Conservation (phyloP, 1,140 invertebrate species). For the Tribolium castaneum region DNA sequence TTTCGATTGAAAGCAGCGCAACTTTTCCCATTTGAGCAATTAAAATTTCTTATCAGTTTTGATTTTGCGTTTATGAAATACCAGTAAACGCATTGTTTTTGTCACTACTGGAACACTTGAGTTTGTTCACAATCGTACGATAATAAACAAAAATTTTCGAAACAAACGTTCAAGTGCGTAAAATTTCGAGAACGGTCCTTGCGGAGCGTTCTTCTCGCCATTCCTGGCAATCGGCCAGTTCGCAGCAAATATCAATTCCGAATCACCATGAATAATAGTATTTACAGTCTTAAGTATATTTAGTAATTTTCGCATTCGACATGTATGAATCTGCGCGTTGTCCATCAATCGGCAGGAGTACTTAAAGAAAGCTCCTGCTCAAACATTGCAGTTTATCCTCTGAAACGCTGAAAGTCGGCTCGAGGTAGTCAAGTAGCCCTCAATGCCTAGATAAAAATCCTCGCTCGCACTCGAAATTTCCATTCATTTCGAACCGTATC, state of each 20-base stretch:
- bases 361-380: slow-evolving; percentile 35
- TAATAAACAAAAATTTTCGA: background rate
- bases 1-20: no score
- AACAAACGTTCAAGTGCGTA: background rate
- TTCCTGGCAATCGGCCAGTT: slow-evolving; percentile 3
- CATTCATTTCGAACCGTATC: background rate
- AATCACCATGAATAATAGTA: slow-evolving; percentile 32
- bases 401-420: slow-evolving; percentile 23
- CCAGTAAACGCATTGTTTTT: no score
- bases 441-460: slow-evolving; percentile 15
- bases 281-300: slow-evolving; percentile 40
- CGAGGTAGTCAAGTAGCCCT: slow-evolving; percentile 4
- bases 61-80: no score
- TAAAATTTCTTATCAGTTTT: background rate
- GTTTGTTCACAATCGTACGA: background rate
- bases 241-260: slow-evolving; percentile 6
- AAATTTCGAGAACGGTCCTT: background rate
- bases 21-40: no score
- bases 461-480: background rate
- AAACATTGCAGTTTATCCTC: slow-evolving; percentile 42
- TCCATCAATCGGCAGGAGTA: slow-evolving; percentile 38
- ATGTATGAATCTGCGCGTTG: slow-evolving; percentile 40
- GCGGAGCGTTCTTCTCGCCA: background rate
- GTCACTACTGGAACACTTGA: no score
- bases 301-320: slow-evolving; percentile 33